phyloP scores from a whole-genome alignment of 1,140 invertebrate species.

The Nephila pilipes region DNA sequence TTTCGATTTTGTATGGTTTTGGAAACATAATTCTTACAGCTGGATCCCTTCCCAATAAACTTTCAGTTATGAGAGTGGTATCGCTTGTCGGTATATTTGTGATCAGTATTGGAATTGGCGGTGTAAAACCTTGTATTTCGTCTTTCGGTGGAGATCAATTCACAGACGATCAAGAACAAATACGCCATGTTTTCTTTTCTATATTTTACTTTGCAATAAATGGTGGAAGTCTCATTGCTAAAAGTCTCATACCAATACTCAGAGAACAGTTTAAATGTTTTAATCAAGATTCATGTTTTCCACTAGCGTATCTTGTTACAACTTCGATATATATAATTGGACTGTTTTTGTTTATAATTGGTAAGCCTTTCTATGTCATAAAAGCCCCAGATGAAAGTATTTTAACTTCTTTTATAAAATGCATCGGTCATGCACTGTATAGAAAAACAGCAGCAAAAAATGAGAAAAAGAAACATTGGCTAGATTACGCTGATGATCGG shows the following conservation, averaged over 20 bases:
- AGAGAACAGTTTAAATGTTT: constrained; percentile 80
- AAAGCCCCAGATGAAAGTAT: constrained; percentile 90
- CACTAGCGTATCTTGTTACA: constrained; percentile 80
- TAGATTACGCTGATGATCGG: constrained; percentile 88
- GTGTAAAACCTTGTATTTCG: constrained; percentile 98
- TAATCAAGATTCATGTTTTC: constrained; percentile 80
- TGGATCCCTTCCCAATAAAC: constrained; percentile 1
- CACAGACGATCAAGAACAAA: constrained; percentile 80
- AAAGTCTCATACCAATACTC: constrained; percentile 78
- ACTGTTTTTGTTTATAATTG: constrained; percentile 88
- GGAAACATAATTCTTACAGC: constrained; percentile 91
- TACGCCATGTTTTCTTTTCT: constrained; percentile 78
- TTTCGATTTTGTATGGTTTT: constrained; percentile 90
- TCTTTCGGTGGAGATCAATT: constrained; percentile 99
- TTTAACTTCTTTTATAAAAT: constrained; percentile 88
- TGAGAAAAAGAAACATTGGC: constrained; percentile 87
- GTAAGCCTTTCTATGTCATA: constrained; percentile 89
- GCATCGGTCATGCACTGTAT: constrained; percentile 83
- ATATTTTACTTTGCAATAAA: constrained; percentile 82
- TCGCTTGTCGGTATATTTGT: constrained; percentile 87
- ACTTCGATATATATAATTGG: constrained; percentile 79
- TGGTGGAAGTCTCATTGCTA: constrained; percentile 81
- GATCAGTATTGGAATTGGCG: constrained; percentile 94
- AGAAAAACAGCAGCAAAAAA: constrained; percentile 63
- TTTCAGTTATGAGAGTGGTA: constrained; percentile 79